Conservation (phyloP, 1,140 invertebrate species). For the Lasaia peninsularis region DNA sequence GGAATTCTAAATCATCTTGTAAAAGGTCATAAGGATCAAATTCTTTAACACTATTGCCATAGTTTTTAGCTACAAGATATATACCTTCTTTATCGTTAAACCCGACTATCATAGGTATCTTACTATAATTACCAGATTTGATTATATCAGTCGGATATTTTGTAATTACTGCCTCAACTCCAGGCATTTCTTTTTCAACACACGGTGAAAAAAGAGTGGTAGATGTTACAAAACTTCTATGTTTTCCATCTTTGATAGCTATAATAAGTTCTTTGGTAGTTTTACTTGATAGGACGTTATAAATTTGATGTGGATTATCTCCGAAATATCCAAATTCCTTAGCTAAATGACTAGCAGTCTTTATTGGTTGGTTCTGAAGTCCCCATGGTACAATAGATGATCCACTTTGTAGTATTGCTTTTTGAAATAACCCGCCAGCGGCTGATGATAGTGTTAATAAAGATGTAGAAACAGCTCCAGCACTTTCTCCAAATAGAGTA, state of each 20-base stretch:
- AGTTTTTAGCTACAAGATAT: constrained; percentile 54
- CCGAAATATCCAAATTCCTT: constrained; percentile 57
- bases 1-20: constrained; percentile 49
- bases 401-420: constrained; percentile 82
- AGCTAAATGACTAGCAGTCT: constrained; percentile 53
- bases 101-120: constrained; percentile 67
- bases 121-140: constrained; percentile 54
- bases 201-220: constrained; percentile 61
- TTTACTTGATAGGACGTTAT: constrained; percentile 49
- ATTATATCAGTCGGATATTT: constrained; percentile 56
- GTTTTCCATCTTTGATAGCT: constrained; percentile 40
- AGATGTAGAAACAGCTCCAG: constrained; percentile 65
- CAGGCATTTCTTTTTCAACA: constrained; percentile 52
- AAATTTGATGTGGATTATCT: constrained; percentile 53
- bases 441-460: constrained; percentile 58
- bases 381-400: constrained; percentile 82
- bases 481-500: constrained; percentile 70
- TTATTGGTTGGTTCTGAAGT: constrained; percentile 57
- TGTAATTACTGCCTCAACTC: constrained; percentile 47
- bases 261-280: constrained; percentile 45
- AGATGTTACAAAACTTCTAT: constrained; percentile 44
- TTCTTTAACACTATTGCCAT: constrained; percentile 43
- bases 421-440: constrained; percentile 59
- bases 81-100: constrained; percentile 67
- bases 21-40: constrained; percentile 36